Evolutionary conservation across 2,797 vertebrate species (phyloP), one percentile per base, ranked within the genome.

Genomic region (Adelosebastes latens): DNA sequence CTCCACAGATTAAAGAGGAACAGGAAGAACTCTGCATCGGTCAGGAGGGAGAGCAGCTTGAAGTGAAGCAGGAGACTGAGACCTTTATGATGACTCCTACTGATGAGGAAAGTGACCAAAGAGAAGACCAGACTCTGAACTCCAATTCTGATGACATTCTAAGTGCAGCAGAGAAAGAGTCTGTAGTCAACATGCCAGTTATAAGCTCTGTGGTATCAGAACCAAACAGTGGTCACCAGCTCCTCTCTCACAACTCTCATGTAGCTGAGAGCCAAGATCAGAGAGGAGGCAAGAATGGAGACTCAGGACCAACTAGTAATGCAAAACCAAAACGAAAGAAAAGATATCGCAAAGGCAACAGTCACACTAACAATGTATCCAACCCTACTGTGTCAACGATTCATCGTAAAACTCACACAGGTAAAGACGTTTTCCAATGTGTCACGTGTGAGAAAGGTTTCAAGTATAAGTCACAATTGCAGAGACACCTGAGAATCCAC

Each of bases 401-500:
- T 27, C 6, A 67, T 6, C 0, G 0, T 2, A 31, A 16, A 16
- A 22, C n/a, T 14, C 12, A 0, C 34, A 10, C 12, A 4, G n/a
- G 18, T 12, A 72, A 66, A 55, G 66, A 8, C 13, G 6, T 7
- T 58, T 58, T 63, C 3, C 7, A 12, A 13, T 77, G 80, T 72
- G 56, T 36, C 18, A 56, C 27, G 1, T 77, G 74, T 77, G 74
- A 55, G 1, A 72, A 67, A 29, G 3, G 2, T 2, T 77, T 77
- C 6, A 18, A 39, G 10, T 12, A 11, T 2, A 32, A 22, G n/a
- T 70, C 32, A 4, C 52, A 24, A 34, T 58, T 13, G 36, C 9
- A 31, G 8, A 59, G 36, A 62, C 81, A 83, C n/a, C 4, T 60
- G 24, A 60, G 34, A 29, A 29, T 29, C 36, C 70, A 61, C 58